Evolutionary conservation across 2,888 invertebrate species (phyloP).

Genomic region (Diachrysia chrysitis): DNA sequence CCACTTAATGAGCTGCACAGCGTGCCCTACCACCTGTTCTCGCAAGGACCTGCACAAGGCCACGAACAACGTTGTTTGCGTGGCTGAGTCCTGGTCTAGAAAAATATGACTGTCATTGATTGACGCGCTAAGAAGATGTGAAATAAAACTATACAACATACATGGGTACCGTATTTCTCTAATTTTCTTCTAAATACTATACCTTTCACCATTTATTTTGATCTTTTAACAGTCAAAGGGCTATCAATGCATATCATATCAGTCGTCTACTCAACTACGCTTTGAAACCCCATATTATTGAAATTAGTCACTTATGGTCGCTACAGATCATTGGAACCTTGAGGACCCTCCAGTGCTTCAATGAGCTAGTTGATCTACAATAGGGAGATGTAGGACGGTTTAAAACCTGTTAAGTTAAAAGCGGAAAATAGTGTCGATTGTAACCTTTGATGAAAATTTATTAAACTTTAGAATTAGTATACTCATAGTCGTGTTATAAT

Average conservation of each 20-base stretch:
- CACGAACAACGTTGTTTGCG: too few species aligned
- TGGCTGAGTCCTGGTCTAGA: too few species aligned
- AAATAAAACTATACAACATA: too few species aligned
- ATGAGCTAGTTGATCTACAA: slow-evolving; percentile 5
- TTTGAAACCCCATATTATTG: slow-evolving; percentile 27
- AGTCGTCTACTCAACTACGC: background rate
- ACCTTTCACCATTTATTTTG: background rate
- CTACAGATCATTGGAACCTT: slow-evolving; percentile 27
- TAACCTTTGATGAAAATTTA: background rate
- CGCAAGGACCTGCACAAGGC: too few species aligned
- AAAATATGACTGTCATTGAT: too few species aligned
- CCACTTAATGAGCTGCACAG: too few species aligned
- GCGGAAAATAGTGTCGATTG: background rate
- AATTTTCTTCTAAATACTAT: background rate
- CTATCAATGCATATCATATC: slow-evolving; percentile 7
- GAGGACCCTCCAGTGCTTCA: slow-evolving; percentile 24
- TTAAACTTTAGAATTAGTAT: background rate
- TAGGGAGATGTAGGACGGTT: background rate
- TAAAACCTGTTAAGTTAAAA: background rate
- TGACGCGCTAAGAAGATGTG: too few species aligned
- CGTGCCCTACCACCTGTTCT: too few species aligned
- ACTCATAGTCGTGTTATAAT: too few species aligned
- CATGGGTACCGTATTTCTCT: too few species aligned
- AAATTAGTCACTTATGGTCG: slow-evolving; percentile 26
- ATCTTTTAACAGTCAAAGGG: background rate